phyloP scores from a whole-genome alignment of 1,140 invertebrate genomes.

The Drosophila guanche region DNA sequence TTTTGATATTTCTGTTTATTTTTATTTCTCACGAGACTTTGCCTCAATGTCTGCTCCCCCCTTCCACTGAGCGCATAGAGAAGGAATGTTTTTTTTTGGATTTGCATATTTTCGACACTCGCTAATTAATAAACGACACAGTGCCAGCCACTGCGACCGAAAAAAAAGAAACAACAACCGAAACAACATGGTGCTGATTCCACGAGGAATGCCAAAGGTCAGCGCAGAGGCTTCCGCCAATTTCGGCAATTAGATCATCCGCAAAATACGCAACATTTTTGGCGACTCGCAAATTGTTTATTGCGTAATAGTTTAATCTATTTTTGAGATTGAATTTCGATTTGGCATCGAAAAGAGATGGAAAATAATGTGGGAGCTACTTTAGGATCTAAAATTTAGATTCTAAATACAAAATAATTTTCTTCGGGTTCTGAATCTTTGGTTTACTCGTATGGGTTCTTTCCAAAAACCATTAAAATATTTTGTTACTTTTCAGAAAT shows the following conservation, averaged over 20 bases:
- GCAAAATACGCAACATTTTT: constrained; percentile 17
- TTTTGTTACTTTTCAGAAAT: too few relatives aligned
- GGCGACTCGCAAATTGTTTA: constrained; percentile 5
- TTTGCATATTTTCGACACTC: constrained; percentile 80
- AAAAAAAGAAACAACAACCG: constrained; percentile 23
- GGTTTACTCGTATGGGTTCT: too few relatives aligned
- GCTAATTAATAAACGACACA: constrained; percentile 72
- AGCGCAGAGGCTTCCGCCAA: constrained; percentile 31
- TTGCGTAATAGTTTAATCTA: constrained; percentile 29
- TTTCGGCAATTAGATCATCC: constrained; percentile 49
- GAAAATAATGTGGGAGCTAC: too few relatives aligned
- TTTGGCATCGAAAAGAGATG: neutral
- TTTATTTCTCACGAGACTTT: constrained; percentile 60
- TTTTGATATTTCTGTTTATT: constrained; percentile 58
- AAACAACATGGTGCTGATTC: constrained; percentile 22
- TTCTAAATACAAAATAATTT: too few relatives aligned
- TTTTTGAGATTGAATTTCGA: constrained; percentile 3
- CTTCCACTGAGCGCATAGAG: constrained; percentile 1
- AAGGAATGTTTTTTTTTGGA: constrained; percentile 37
- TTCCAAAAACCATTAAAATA: too few relatives aligned
- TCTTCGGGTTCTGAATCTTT: too few relatives aligned
- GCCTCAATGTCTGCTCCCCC: constrained; percentile 27
- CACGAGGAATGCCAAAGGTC: constrained; percentile 44
- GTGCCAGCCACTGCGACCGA: neutral
- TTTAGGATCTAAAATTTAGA: too few relatives aligned